phyloP scores from a whole-genome alignment of 2,113 vertebrate genomes.

The Lophius piscatorius region DNA sequence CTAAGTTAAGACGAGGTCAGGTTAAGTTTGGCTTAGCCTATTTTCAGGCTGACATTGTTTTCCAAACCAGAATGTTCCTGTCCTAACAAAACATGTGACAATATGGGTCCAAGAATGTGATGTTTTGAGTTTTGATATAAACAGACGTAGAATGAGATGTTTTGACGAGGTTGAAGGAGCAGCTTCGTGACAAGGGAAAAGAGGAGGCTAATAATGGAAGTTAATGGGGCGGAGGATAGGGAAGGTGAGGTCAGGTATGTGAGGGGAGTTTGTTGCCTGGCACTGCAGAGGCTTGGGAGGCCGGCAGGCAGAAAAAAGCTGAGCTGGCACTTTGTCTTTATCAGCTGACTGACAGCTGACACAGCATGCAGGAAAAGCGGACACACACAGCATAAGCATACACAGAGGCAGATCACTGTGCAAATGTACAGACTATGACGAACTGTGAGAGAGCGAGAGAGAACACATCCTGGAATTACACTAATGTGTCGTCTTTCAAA shows the following conservation, averaged over 20 bases:
- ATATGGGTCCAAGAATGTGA: constrained; percentile 45
- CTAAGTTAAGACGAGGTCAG: constrained; percentile 5
- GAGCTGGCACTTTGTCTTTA: constrained; percentile 65
- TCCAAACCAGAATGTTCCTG: constrained; percentile 20
- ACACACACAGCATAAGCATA: constrained; percentile 20
- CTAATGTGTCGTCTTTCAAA: constrained; percentile 26
- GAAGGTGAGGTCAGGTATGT: constrained; percentile 8
- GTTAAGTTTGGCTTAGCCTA: constrained; percentile 41
- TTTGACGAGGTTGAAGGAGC: constrained; percentile 10
- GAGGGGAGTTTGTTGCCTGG: constrained; percentile 18
- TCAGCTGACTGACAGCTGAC: constrained; percentile 75
- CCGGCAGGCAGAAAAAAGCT: constrained; percentile 60
- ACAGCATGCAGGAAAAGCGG: constrained; percentile 44
- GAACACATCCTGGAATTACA: constrained; percentile 12
- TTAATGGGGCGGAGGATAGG: background rate
- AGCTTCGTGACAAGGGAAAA: constrained; percentile 22
- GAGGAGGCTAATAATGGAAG: background rate
- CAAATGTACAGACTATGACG: constrained; percentile 26
- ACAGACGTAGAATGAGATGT: constrained; percentile 22
- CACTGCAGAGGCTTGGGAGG: constrained; percentile 31
- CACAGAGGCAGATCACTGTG: constrained; percentile 32
- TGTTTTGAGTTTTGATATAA: constrained; percentile 62
- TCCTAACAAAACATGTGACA: constrained; percentile 49
- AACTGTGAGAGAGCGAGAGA: constrained; percentile 13
- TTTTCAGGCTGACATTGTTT: constrained; percentile 32